Evolutionary conservation across 2,113 vertebrate species (phyloP).

Genomic region (Gallinago paraguaiae): DNA sequence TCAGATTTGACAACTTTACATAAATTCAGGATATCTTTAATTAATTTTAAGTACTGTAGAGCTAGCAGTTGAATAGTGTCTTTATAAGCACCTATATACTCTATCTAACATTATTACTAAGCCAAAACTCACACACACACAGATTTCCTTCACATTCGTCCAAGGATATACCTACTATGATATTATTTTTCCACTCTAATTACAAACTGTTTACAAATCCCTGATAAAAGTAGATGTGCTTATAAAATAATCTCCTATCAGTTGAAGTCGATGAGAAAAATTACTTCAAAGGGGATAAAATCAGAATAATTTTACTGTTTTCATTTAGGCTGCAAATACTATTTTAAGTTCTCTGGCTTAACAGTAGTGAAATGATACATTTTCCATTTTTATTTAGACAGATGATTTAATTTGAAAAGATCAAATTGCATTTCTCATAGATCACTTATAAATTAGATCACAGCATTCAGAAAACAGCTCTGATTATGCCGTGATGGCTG

Average conservation of each 20-base stretch:
- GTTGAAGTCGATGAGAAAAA: neutral
- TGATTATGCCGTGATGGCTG: neutral
- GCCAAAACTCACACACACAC: neutral
- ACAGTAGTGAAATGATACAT: neutral
- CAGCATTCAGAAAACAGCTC: neutral
- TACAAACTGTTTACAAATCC: neutral
- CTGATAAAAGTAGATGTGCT: neutral
- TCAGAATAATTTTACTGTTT: neutral
- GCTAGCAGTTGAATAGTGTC: neutral
- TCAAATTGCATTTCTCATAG: neutral
- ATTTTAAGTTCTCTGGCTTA: neutral
- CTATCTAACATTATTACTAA: neutral
- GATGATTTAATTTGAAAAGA: constrained; percentile 34
- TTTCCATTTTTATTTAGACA: constrained; percentile 16
- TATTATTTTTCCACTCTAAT: neutral
- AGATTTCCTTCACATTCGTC: neutral
- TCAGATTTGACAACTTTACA: neutral
- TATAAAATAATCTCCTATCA: neutral
- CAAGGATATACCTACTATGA: neutral
- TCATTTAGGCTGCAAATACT: neutral
- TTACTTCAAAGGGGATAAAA: neutral
- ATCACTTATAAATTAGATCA: constrained; percentile 8
- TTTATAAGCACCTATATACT: neutral
- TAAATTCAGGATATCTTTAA: neutral
- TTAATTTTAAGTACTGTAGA: neutral